A percentile compares a stretch with the other conserved stretches of the same genome.
Evolutionary conservation across 2,797 vertebrate genomes (phyloP).

Genomic region (Schizopygopsis pylzovi): DNA sequence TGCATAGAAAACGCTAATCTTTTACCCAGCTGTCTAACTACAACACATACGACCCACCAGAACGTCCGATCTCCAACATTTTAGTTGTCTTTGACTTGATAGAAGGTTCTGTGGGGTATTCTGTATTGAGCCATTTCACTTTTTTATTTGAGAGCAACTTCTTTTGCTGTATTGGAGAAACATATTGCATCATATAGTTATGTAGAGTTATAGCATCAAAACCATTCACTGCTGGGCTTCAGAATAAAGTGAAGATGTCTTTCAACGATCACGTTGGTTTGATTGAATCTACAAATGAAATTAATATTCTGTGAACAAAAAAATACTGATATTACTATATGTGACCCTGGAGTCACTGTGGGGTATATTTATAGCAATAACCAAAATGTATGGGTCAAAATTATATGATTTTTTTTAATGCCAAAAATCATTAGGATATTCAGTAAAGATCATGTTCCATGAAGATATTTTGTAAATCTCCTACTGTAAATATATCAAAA

Average conservation of each 20-base stretch:
- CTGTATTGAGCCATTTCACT: conserved; percentile 31
- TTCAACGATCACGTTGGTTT: background rate
- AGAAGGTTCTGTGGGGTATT: conserved; percentile 30
- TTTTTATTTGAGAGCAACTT: conserved; percentile 13
- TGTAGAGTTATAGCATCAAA: conserved; percentile 26
- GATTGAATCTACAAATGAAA: background rate
- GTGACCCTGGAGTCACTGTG: too few species aligned
- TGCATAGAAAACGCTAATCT: background rate
- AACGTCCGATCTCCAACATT: conserved; percentile 10
- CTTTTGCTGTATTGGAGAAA: conserved; percentile 15
- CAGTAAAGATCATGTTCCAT: too few species aligned
- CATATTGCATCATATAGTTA: conserved; percentile 9
- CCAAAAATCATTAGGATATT: too few species aligned
- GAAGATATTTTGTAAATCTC: too few species aligned
- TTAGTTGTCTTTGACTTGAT: background rate
- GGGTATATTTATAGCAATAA: too few species aligned
- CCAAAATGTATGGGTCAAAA: too few species aligned
- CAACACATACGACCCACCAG: background rate
- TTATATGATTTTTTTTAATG: too few species aligned
- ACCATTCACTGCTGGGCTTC: conserved; percentile 30
- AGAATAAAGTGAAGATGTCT: conserved; percentile 38
- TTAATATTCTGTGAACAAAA: background rate
- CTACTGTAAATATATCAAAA: too few species aligned
- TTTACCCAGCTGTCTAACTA: conserved; percentile 1
- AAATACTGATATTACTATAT: too few species aligned